Percentiles rank a stretch among this genome's conserved stretches.
phyloP scores from a whole-genome alignment of 2,113 vertebrate species.

The Cichladusa arquata region DNA sequence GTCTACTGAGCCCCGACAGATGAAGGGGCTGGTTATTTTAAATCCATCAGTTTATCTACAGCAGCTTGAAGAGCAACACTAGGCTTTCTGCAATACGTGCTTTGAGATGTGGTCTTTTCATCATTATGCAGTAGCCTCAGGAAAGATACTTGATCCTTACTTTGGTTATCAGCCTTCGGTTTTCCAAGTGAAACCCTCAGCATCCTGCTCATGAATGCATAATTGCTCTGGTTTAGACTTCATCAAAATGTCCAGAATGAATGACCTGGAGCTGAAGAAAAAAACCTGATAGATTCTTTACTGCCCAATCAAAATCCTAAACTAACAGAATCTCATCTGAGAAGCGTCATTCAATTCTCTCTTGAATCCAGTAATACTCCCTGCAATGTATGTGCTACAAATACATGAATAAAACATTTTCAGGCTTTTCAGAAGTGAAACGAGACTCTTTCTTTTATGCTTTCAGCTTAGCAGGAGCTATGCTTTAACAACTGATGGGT shows the following conservation, averaged over 20 bases:
- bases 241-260: conserved; percentile 23
- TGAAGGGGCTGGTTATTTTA: background rate
- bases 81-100: background rate
- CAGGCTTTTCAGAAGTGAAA: background rate
- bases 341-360: background rate
- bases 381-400: background rate
- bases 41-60: background rate
- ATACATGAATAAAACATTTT: conserved; percentile 28
- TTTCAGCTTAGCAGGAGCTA: conserved; percentile 11
- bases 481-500: conserved; percentile 18
- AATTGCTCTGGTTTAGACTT: conserved; percentile 31
- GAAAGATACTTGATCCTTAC: conserved; percentile 49
- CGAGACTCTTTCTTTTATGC: background rate
- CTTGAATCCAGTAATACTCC: background rate
- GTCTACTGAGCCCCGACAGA: background rate
- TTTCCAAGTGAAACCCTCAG: conserved; percentile 59
- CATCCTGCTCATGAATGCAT: conserved; percentile 49
- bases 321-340: background rate
- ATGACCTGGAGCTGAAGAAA: conserved; percentile 7
- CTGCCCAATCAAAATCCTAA: background rate
- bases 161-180: conserved; percentile 51
- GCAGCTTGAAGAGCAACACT: background rate
- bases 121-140: conserved; percentile 20
- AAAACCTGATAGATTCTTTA: background rate
- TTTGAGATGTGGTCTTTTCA: conserved; percentile 18